These are phyloP conservation scores for Scaptomyza reducta DNA, from an alignment of 2,888 invertebrate species.

Conservation along the genomic window DNA sequence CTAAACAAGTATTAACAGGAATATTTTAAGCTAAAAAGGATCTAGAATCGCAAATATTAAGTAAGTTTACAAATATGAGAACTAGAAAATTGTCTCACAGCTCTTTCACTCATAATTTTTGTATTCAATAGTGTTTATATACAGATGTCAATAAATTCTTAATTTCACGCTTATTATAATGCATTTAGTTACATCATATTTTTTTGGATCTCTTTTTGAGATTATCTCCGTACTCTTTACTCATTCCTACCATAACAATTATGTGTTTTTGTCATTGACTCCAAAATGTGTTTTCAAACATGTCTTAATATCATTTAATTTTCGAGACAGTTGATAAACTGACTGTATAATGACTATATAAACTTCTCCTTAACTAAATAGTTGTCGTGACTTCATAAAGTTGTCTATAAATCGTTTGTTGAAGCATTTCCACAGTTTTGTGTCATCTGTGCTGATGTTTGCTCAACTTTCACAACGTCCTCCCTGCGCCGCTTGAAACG, in stretches of 20 bases:
- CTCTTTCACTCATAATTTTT: too few species aligned
- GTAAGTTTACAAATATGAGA: too few species aligned
- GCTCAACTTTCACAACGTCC: slow-evolving; percentile 22
- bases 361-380: slow-evolving; percentile 31
- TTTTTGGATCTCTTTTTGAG: not conserved
- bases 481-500: not conserved
- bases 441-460: slow-evolving; percentile 46
- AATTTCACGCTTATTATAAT: too few species aligned
- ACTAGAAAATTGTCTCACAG: too few species aligned
- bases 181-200: too few species aligned
- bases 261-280: slow-evolving; percentile 2
- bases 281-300: not conserved
- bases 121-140: too few species aligned
- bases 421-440: slow-evolving; percentile 4
- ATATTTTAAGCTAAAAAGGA: too few species aligned
- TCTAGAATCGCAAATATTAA: too few species aligned
- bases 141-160: too few species aligned
- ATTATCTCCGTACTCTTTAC: not conserved
- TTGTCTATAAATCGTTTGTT: slow-evolving; percentile 60
- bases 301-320: slow-evolving; percentile 9
- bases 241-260: not conserved
- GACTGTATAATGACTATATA: slow-evolving; percentile 50
- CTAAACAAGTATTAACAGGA: too few species aligned
- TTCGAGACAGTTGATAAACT: slow-evolving; percentile 16
- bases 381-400: slow-evolving; percentile 52